These are phyloP conservation scores for Chiropotes sagulatus DNA, from an alignment of 2,797 vertebrate genomes.

Conservation along the genomic window DNA sequence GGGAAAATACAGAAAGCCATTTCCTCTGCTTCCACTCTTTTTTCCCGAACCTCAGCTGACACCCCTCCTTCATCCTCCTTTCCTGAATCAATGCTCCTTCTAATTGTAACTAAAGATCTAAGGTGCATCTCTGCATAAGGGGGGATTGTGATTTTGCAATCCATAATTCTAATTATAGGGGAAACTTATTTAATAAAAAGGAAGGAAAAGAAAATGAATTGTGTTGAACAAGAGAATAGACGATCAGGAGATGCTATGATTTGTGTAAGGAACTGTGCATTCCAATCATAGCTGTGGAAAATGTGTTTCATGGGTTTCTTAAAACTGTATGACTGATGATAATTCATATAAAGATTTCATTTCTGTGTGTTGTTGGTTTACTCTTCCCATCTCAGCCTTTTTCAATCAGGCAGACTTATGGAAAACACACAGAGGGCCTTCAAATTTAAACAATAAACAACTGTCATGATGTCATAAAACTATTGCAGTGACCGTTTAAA, in stretches of 20 bases:
- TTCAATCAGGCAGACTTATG: neutral
- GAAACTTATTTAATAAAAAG: slow-evolving; percentile 48
- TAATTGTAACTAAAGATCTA: slow-evolving; percentile 45
- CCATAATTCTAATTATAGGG: slow-evolving; percentile 47
- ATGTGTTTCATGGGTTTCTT: slow-evolving; percentile 39
- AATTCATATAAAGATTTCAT: slow-evolving; percentile 41
- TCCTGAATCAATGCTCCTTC: slow-evolving; percentile 47
- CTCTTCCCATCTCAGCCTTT: neutral
- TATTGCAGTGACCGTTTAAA: neutral
- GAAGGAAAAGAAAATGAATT: neutral
- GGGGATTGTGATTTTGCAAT: slow-evolving; percentile 68
- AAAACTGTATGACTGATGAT: neutral
- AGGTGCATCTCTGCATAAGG: slow-evolving; percentile 30
- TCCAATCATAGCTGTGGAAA: slow-evolving; percentile 32
- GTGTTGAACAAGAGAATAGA: neutral
- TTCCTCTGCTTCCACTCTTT: slow-evolving; percentile 6
- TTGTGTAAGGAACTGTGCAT: neutral
- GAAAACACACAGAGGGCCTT: slow-evolving; percentile 35
- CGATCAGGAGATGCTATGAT: neutral
- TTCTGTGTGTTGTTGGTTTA: neutral
- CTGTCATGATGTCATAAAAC: neutral
- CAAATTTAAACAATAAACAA: slow-evolving; percentile 37
- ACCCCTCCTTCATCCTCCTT: neutral
- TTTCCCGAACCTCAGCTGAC: neutral
- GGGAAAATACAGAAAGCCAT: neutral